Evolutionary conservation across 2,113 vertebrate genomes (phyloP).

Genomic region (Dendropsophus ebraccatus): DNA sequence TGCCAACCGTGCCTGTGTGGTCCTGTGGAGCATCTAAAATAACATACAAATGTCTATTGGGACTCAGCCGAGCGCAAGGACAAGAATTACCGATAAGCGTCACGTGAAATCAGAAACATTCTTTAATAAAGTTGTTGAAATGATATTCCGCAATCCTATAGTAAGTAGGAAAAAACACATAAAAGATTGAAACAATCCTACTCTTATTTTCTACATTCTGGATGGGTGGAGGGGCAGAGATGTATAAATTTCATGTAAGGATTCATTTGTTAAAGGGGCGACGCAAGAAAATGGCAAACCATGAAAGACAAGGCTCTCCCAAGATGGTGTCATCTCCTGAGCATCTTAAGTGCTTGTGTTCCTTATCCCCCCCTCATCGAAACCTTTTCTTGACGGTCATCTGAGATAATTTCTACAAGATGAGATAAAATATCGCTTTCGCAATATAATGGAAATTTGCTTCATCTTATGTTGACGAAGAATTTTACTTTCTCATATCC

Average conservation of each 20-base stretch:
- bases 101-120: conserved; percentile 23
- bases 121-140: conserved; percentile 8
- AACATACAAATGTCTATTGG: background rate
- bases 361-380: background rate
- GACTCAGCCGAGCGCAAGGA: conserved; percentile 10
- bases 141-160: conserved; percentile 41
- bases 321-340: conserved; percentile 17
- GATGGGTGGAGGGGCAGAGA: background rate
- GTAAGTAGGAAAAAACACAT: conserved; percentile 36
- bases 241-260: conserved; percentile 37
- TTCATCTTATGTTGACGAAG: conserved; percentile 3
- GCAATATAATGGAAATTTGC: background rate
- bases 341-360: conserved; percentile 43
- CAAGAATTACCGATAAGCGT: background rate
- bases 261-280: background rate
- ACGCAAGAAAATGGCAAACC: background rate
- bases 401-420: conserved; percentile 46
- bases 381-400: conserved; percentile 28
- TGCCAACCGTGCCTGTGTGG: background rate
- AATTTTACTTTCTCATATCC: conserved; percentile 26
- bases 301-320: background rate
- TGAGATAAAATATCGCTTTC: background rate
- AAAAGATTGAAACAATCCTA: background rate
- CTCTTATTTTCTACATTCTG: conserved; percentile 42
- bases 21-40: conserved; percentile 25